Evolutionary conservation across 2,113 vertebrate genomes (phyloP).

Genomic region (Alethe castanea): DNA sequence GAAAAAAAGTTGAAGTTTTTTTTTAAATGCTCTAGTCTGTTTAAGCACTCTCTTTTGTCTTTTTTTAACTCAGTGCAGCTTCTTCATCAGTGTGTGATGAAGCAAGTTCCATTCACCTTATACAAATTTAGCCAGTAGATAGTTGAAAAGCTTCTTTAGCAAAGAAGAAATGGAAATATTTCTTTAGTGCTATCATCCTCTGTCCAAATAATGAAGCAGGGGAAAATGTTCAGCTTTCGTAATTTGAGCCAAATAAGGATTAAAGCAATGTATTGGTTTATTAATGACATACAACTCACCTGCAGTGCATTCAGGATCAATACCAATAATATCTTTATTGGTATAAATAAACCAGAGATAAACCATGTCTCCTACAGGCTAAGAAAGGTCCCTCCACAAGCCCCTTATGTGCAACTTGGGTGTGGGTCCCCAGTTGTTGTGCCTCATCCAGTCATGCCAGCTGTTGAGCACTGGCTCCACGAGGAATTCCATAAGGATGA

Average conservation of each 20-base stretch:
- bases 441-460: fast-evolving
- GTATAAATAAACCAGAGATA: not conserved
- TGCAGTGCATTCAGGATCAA: not conserved
- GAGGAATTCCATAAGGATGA: fast-evolving
- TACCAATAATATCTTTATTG: not conserved
- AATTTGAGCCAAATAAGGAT: not conserved
- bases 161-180: not conserved
- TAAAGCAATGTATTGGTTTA: not conserved
- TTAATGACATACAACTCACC: not conserved
- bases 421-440: not conserved
- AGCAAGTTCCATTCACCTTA: not conserved
- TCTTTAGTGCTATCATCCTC: not conserved
- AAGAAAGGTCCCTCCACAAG: not conserved
- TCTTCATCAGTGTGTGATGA: not conserved
- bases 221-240: not conserved
- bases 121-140: not conserved
- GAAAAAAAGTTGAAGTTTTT: not conserved
- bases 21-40: not conserved
- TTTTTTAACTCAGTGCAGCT: not conserved
- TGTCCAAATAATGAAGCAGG: not conserved
- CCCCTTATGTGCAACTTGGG: fast-evolving
- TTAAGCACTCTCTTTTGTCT: not conserved
- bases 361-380: not conserved
- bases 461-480: not conserved
- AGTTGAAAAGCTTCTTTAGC: not conserved